Evolutionary conservation across 2,797 vertebrate genomes (phyloP), one percentile per base, ranked within the genome.

Genomic region (Argya squamiceps): DNA sequence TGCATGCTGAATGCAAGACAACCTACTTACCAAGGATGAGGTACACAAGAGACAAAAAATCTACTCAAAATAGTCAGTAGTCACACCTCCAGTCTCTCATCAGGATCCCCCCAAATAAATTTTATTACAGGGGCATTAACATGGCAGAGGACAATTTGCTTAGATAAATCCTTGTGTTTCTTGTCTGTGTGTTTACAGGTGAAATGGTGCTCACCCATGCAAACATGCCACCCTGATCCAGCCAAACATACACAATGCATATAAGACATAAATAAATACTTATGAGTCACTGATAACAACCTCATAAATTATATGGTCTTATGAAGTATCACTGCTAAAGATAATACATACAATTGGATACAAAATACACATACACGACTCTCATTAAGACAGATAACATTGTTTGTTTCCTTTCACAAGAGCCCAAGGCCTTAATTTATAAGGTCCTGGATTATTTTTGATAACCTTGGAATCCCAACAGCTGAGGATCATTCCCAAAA

Each of bases 211-310:
- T 95, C 75, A 82, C 70, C 49, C 88, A 62, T 86, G 64, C 92
- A 95, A 96, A 94, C 93, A 93, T 53, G 55, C 93, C 94, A 90
- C 64, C 74, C 68, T 4, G 5, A 80, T 84, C 74, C 87, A 92
- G 83, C 88, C 77, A 95, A 95, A 90, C 56, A 49, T 79, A 96
- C 85, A 94, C 94, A 96, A 70, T 73, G 46, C 47, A 43, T 26
- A 16, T 32, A 95, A 96, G 83, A 93, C 93, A 79, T 86, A 97
- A 96, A 95, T 91, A 97, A 92, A 96, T 74, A 95, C 65, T 93
- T 84, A 62, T 90, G 96, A 97, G 91, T 95, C 97, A 96, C 90
- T 1, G 2, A 94, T 95, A 94, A 93, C 75, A 47, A 91, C 85
- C 91, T 89, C 78, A 74, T 96, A 93, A 93, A 93, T 95, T 94